Percentiles rank a stretch among this genome's conserved stretches.
Conservation (phyloP, 1,140 invertebrate genomes). For the Acromyrmex heyeri region DNA sequence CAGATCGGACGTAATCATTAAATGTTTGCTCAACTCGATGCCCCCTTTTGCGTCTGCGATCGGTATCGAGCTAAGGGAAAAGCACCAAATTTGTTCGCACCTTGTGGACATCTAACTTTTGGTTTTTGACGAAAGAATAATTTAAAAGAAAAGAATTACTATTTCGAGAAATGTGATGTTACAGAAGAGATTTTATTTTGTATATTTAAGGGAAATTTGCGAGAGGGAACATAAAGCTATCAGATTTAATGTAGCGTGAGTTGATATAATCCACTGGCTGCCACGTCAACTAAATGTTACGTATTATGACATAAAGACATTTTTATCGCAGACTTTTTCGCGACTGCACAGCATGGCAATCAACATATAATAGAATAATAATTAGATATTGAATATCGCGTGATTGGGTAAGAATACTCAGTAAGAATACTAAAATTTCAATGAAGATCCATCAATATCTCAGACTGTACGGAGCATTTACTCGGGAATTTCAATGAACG, state of each 20-base stretch:
- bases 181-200: conserved; percentile 43
- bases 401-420: background rate
- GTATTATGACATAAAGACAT: conserved; percentile 1
- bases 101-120: background rate
- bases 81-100: conserved; percentile 33
- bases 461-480: conserved; percentile 46
- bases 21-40: conserved; percentile 54
- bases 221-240: background rate
- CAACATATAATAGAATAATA: conserved; percentile 7
- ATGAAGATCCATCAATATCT: conserved; percentile 12
- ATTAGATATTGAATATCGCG: conserved; percentile 29
- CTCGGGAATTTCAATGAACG: background rate
- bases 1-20: conserved; percentile 48
- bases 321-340: conserved; percentile 1
- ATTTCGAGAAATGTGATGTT: conserved; percentile 47
- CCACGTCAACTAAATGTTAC: background rate
- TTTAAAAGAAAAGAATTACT: background rate
- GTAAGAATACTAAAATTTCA: background rate
- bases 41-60: conserved; percentile 41
- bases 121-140: background rate
- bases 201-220: conserved; percentile 40
- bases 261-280: background rate
- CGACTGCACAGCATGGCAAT: background rate
- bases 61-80: conserved; percentile 58
- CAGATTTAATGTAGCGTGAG: background rate